Percentiles rank a stretch among this genome's conserved stretches.
Conservation (phyloP, 2,113 vertebrate genomes). For the Ancistrus triradiatus region DNA sequence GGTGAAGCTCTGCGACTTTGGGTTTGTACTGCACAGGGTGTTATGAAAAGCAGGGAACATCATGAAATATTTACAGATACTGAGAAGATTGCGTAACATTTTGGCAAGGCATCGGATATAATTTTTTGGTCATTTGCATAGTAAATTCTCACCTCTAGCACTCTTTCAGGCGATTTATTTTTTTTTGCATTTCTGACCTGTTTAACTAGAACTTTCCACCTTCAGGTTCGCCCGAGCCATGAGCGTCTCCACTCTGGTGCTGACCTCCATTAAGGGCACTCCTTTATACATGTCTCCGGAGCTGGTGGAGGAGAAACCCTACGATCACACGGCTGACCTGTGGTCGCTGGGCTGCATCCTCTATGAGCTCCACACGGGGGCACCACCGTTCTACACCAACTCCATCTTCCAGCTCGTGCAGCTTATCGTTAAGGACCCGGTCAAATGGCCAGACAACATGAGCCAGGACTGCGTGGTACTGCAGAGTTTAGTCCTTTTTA, state of each 20-base stretch:
- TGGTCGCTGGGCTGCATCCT: constrained; percentile 97
- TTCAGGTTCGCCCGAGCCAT: constrained; percentile 90
- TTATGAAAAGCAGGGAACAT: constrained; percentile 1
- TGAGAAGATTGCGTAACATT: no score
- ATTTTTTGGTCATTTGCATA: no score
- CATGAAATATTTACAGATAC: no score
- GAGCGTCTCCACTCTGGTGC: constrained; percentile 90
- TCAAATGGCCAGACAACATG: constrained; percentile 84
- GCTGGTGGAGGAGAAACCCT: constrained; percentile 88
- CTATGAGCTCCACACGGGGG: constrained; percentile 89
- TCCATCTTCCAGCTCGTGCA: constrained; percentile 92
- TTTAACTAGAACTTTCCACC: no score
- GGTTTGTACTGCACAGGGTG: constrained; percentile 65
- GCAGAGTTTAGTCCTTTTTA: background rate
- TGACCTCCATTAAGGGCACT: constrained; percentile 96
- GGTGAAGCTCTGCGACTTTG: constrained; percentile 96
- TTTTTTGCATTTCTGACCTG: background rate
- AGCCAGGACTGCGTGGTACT: constrained; percentile 81
- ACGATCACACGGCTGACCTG: constrained; percentile 90
- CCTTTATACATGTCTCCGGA: constrained; percentile 97
- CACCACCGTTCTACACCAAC: constrained; percentile 90
- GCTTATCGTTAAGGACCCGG: constrained; percentile 81
- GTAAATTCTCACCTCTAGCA: no score
- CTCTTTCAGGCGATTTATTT: no score
- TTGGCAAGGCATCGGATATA: no score